Conservation (phyloP, 2,888 invertebrate genomes). For the Brachypterus glaber region DNA sequence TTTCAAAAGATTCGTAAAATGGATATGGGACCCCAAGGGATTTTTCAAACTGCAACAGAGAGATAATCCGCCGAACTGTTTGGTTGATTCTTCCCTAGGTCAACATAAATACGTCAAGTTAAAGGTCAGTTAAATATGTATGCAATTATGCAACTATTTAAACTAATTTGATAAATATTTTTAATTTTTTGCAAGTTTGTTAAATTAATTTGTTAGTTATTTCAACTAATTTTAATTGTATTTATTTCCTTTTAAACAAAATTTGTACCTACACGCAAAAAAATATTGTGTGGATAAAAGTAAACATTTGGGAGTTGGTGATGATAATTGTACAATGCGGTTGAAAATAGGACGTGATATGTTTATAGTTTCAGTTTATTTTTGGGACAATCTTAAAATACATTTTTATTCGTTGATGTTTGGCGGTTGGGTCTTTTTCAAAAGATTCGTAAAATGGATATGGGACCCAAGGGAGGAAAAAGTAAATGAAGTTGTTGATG, state of each 20-base stretch:
- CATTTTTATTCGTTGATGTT: conserved; percentile 43
- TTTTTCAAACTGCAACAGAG: conserved; percentile 39
- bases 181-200: not conserved
- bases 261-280: too few species aligned
- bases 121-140: too few species aligned
- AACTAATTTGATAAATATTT: too few species aligned
- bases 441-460: conserved; percentile 41
- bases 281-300: too few species aligned
- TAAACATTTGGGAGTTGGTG: too few species aligned
- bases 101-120: conserved; percentile 56
- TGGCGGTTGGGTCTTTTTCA: conserved; percentile 45
- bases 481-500: too few species aligned
- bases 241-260: too few species aligned
- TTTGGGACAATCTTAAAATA: conserved; percentile 42
- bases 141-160: too few species aligned
- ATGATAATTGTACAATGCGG: too few species aligned
- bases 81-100: conserved; percentile 50
- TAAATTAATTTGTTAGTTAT: not conserved
- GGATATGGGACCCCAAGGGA: conserved; percentile 44
- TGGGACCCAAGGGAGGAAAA: conserved; percentile 45
- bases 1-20: conserved; percentile 40
- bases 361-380: conserved; percentile 43
- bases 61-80: conserved; percentile 51
- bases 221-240: too few species aligned
- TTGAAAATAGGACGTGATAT: conserved; percentile 15